Percentiles rank a stretch among this genome's conserved stretches.
Evolutionary conservation across 2,797 vertebrate genomes (phyloP).

Genomic region (Chaetophractus vellerosus): DNA sequence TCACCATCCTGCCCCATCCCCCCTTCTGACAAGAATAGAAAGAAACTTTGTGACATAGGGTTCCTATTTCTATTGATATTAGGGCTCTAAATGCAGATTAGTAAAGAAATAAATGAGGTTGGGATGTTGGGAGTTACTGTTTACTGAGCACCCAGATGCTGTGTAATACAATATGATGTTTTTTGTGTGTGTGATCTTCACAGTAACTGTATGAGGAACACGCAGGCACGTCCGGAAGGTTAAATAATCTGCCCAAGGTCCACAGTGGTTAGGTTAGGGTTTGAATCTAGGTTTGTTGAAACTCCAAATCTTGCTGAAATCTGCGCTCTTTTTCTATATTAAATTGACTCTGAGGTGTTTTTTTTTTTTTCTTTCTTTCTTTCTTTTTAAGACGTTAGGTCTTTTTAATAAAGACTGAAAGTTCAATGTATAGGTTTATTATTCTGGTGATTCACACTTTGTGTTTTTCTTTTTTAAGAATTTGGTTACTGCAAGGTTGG

Average conservation of each 20-base stretch:
- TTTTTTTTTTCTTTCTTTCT: not conserved
- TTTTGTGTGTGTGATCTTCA: slow-evolving; percentile 22
- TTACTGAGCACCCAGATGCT: not conserved
- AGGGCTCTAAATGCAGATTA: slow-evolving; percentile 17
- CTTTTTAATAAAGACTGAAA: not conserved
- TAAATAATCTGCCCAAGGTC: slow-evolving; percentile 32
- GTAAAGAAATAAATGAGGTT: not conserved
- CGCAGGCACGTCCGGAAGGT: not conserved
- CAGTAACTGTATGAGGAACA: not conserved
- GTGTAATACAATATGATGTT: not conserved
- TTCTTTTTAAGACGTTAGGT: slow-evolving; percentile 22
- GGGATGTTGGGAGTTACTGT: not conserved
- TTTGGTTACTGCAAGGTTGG: slow-evolving; percentile 58
- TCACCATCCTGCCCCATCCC: not conserved
- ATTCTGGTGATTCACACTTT: slow-evolving; percentile 44
- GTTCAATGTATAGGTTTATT: slow-evolving; percentile 61
- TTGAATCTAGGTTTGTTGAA: slow-evolving; percentile 12
- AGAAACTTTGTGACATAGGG: not conserved
- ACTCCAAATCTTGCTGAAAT: slow-evolving; percentile 10
- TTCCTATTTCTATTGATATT: slow-evolving; percentile 32
- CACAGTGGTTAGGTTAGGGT: not conserved
- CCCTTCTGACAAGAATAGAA: not conserved
- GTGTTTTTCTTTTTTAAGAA: slow-evolving; percentile 45
- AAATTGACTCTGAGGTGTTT: not conserved
- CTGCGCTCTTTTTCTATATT: slow-evolving; percentile 23